phyloP scores from a whole-genome alignment of 2,113 vertebrate species.

The Romanogobio albipinnatus region DNA sequence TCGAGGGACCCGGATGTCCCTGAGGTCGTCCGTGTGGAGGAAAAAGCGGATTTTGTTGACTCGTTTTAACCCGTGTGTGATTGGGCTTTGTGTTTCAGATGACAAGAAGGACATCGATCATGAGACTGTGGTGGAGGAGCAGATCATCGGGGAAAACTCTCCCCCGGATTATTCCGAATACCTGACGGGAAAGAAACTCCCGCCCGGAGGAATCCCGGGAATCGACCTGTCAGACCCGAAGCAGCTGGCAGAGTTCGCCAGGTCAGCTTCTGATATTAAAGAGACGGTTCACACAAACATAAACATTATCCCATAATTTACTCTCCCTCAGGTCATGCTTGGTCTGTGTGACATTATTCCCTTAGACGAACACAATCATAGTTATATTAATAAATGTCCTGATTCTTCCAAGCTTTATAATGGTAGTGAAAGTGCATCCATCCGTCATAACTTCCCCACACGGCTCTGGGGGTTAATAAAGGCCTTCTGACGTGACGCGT shows the following conservation, averaged over 20 bases:
- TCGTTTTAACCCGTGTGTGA: not conserved
- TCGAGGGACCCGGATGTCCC: too few species aligned
- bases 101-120: constrained; percentile 99
- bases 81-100: constrained; percentile 78
- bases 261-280: constrained; percentile 70
- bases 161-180: constrained; percentile 98
- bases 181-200: constrained; percentile 98
- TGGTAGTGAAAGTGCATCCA: too few species aligned
- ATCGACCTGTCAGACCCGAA: constrained; percentile 98
- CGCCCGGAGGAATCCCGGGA: constrained; percentile 95
- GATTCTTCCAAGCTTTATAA: too few species aligned
- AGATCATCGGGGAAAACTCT: constrained; percentile 95
- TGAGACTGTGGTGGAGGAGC: constrained; percentile 92
- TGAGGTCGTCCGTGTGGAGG: not conserved
- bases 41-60: not conserved
- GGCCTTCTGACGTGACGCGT: too few species aligned
- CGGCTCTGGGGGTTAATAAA: too few species aligned
- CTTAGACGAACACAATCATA: too few species aligned
- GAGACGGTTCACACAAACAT: too few species aligned
- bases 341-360: too few species aligned
- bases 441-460: too few species aligned
- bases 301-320: too few species aligned
- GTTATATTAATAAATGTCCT: too few species aligned
- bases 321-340: too few species aligned
- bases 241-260: constrained; percentile 97